Evolutionary conservation across 92 coral and sea anemone species (phyloP), one percentile per base, ranked within the genome.

Genomic region (Palythoa grandiflora): DNA sequence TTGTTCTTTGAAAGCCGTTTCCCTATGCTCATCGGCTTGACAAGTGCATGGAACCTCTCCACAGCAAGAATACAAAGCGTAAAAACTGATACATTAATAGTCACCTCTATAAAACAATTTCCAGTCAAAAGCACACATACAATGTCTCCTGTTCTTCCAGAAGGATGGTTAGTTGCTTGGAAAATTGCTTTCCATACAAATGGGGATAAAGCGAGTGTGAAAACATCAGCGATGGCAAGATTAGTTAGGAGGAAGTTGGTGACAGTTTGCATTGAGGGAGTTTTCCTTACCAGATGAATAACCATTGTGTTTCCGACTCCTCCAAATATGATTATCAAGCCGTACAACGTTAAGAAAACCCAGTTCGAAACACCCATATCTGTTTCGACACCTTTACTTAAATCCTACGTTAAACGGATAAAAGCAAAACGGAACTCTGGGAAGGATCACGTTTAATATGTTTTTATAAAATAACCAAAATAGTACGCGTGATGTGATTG

Each of bases 211-310:
- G 44, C 14, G 0, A 81, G 86, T 11, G 86, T 47, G 19, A 65
- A 0, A 50, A 59, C 48, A 17, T 81, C 86, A 9, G 86, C 59
- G 5, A 81, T 81, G 2, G 86, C 86, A 10, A 81, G 75, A 48
- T 81, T 66, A 5, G 53, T 16, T 52, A 81, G 35, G 57, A 81
- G 86, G 39, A 81, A 81, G 40, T 81, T 81, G 14, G 86, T 81
- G 9, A 19, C 63, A 44, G 75, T 81, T 44, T 81, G 86, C 86
- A 81, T 81, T 20, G 86, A 13, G 19, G 54, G 75, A 15, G 75
- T 81, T n/a, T 21, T 81, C 4, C 86, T 19, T n/a, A 66, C 75
- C 11, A 81, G 35, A 15, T 65, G 75, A 81, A 81, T 21, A 65
- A 81, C 86, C 61, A 66, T 81, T 4, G 12, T 44, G 57, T 81